Base-by-base conservation (phyloP, 2,113 vertebrate genomes). In the Lampris incognitus region DNA sequence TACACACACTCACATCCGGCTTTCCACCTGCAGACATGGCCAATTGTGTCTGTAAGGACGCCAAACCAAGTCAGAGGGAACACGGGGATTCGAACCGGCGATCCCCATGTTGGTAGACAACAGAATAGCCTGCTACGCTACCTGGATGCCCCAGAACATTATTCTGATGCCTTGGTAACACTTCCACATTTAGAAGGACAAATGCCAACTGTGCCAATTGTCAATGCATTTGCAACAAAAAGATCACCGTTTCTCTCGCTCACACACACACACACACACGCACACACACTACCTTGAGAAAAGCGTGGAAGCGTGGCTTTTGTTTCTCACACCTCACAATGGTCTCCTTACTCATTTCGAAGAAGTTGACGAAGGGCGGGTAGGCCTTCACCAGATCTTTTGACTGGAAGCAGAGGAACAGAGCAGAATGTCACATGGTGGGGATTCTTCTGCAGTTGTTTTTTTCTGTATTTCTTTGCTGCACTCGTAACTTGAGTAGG, bases 321-420 rank as follows among this genome's bases (percentile, higher is more conserved):
- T 95, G 97, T 90, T 95, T 98, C 90, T 99, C 98, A 94, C 98
- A 99, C 63, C 93, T 95, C 75, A 96, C 95, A 89, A 99, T 97
- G 0, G 95, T 98, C 88, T 99, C 98, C 83, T 99, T 99, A 92
- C 97, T 99, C 97, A 99, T 98, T 95, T 99, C 98, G 81, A 99
- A 99, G 79, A 99, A 99, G 94, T 99, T 99, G 90, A 99, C 97
- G 89, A 99, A 99, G 0, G 98, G 97, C 40, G 97, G 98, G 56
- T 99, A 99, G 9, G 95, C 96, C 94, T 96, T 99, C 78, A 99
- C 89, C 92, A 99, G 94, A 84, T 99, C 97, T 90, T 95, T 96
- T 52, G 98, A 98, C 98, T 99, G 89, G 65, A 84, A 85, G 86
- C 44, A 85, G 81, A 72, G 54, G 52, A 49, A 58, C 72, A 6